Evolutionary conservation across 2,797 vertebrate species (phyloP).

Genomic region (Enteromius treurensis): DNA sequence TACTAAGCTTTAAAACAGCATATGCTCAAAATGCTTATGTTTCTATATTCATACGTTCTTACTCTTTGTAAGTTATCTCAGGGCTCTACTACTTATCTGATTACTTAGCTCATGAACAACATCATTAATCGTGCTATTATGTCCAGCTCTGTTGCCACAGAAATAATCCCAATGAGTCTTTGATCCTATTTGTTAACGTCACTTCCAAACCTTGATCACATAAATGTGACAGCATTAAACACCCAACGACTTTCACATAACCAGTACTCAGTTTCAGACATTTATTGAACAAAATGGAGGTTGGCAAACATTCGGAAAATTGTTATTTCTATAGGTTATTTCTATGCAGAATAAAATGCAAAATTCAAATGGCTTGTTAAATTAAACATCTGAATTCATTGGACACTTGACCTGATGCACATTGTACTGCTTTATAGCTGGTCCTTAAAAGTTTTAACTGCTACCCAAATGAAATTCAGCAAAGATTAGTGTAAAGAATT

Average conservation of each 20-base stretch:
- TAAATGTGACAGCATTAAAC: slow-evolving; percentile 69
- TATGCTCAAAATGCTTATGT: not conserved
- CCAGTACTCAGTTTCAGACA: slow-evolving; percentile 8
- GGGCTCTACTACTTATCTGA: slow-evolving; percentile 74
- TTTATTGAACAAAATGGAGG: slow-evolving; percentile 10
- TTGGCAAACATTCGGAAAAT: not conserved
- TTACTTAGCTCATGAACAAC: slow-evolving; percentile 78
- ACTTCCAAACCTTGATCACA: slow-evolving; percentile 58
- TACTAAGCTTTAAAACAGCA: not conserved
- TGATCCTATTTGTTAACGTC: slow-evolving; percentile 77
- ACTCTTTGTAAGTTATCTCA: slow-evolving; percentile 61
- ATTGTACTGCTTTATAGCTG: not conserved
- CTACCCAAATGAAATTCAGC: slow-evolving; percentile 1
- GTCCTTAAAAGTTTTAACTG: not conserved
- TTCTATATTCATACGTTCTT: slow-evolving; percentile 52
- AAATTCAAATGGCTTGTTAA: not conserved
- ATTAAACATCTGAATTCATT: slow-evolving; percentile 20
- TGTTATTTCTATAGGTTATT: not conserved
- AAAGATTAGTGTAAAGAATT: not conserved
- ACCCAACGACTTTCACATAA: slow-evolving; percentile 59
- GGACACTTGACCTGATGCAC: not conserved
- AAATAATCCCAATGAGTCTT: slow-evolving; percentile 78
- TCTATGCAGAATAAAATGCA: not conserved
- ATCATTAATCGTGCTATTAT: slow-evolving; percentile 80
- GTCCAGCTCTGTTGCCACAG: slow-evolving; percentile 70